These are phyloP conservation scores for Pseudorectes ferrugineus DNA, from an alignment of 2,113 vertebrate species.

Conservation along the genomic window DNA sequence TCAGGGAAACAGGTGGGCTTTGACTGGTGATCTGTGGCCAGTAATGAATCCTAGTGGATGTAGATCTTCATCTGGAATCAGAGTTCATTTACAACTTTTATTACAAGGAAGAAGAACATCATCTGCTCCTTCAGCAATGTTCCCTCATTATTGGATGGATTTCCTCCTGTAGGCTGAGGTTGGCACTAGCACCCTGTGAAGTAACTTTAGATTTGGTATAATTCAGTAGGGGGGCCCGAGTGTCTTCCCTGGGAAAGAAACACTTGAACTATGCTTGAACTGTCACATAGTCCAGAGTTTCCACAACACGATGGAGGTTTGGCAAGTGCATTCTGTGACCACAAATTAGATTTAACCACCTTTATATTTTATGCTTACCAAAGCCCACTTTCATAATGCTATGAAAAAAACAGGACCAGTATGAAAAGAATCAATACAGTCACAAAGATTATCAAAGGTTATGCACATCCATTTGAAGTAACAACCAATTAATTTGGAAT, in stretches of 20 bases:
- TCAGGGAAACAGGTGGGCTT: not conserved
- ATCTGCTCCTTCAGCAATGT: not conserved
- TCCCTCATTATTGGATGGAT: not conserved
- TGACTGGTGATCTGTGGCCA: not conserved
- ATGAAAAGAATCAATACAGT: not conserved
- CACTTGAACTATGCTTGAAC: fast-evolving
- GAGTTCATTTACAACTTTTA: not conserved
- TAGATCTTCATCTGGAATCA: not conserved
- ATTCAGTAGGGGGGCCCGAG: not conserved
- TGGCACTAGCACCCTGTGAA: not conserved
- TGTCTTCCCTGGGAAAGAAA: not conserved
- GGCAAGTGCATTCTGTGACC: not conserved
- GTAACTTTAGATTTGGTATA: not conserved
- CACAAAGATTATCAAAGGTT: not conserved
- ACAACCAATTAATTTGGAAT: not conserved
- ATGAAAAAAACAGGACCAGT: not conserved
- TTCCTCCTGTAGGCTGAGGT: not conserved
- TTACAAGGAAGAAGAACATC: not conserved
- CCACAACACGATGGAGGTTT: not conserved
- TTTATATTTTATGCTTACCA: not conserved
- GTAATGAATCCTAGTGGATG: not conserved
- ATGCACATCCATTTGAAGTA: not conserved
- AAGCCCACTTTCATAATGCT: not conserved
- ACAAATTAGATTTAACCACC: not conserved
- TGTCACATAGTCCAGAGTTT: not conserved